Evolutionary conservation across 2,797 vertebrate species (phyloP).

Genomic region (Urocyon cinereoargenteus): DNA sequence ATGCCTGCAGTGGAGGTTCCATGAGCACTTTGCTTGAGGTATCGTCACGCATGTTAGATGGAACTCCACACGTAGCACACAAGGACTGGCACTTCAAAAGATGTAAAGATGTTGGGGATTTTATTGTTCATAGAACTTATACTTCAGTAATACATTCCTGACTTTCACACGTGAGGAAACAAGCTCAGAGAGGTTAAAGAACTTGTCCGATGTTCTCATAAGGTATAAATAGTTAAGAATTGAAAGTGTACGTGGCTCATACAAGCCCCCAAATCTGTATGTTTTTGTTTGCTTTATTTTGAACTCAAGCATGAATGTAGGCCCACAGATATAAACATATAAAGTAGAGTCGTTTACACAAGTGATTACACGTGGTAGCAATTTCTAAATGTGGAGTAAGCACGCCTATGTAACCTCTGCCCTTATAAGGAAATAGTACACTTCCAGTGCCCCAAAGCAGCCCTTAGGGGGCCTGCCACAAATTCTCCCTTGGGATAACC

Average conservation of each 20-base stretch:
- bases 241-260: background rate
- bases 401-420: background rate
- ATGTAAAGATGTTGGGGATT: background rate
- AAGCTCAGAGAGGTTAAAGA: background rate
- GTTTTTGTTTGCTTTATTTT: background rate
- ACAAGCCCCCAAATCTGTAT: background rate
- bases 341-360: background rate
- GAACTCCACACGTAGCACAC: background rate
- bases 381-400: background rate
- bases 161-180: background rate
- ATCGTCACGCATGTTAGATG: background rate
- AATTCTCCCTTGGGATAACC: background rate
- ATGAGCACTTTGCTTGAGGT: background rate
- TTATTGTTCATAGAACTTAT: background rate
- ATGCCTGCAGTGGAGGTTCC: background rate
- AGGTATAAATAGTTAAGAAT: background rate
- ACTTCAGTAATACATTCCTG: background rate
- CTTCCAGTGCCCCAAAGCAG: background rate
- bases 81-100: background rate
- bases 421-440: background rate
- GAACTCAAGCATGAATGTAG: background rate
- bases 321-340: background rate
- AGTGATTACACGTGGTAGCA: background rate
- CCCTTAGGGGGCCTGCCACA: background rate
- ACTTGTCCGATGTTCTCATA: background rate